Evolutionary conservation across 2,113 vertebrate genomes (phyloP), one percentile per base, ranked within the genome.

Genomic region (Tragelaphus scriptus): DNA sequence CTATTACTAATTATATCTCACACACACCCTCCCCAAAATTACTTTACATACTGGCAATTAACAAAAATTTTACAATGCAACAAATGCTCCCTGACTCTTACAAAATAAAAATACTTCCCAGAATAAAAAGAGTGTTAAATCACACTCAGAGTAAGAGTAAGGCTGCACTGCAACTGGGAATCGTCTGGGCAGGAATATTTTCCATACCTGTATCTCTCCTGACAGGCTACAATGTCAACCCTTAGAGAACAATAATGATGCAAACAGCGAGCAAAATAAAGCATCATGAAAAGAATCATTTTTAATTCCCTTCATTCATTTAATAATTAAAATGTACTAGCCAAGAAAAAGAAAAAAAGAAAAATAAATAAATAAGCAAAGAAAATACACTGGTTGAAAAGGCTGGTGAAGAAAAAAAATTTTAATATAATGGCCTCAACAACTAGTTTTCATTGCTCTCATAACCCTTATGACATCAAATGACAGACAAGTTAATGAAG

Each of bases 91-190:
- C 55, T 71, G 49, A 95, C 14, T 90, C 49, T 93, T 75, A 90
- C n/a, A 84, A 90, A 96, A 80, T 65, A 68, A 96, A 87, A 88
- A 68, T 40, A 36, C 63, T 94, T 95, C 14, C 75, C 23, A 85
- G 10, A 75, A 40, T 90, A n/a, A 84, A 84, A 21, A 13, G 36
- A 53, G 30, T 25, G 63, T 36, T 68, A 85, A 65, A 56, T 47
- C 25, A 88, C 10, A 61, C 19, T 95, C 53, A 65, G 47, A 51
- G 25, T 71, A 88, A 56, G 23, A 87, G 26, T 2, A 84, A 91
- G 28, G 26, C n/a, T 71, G 0, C 1, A 1, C 23, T 93, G n/a
- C 9, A 87, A 56, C 68, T 49, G 44, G 49, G 40, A 93, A 59
- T 7, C 21, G 2, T 68, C 47, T 26, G 1, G 51, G 58, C 9